Conservation (phyloP, 37 sponge, comb jelly and placozoan genomes). For the Tethya wilhelma region DNA sequence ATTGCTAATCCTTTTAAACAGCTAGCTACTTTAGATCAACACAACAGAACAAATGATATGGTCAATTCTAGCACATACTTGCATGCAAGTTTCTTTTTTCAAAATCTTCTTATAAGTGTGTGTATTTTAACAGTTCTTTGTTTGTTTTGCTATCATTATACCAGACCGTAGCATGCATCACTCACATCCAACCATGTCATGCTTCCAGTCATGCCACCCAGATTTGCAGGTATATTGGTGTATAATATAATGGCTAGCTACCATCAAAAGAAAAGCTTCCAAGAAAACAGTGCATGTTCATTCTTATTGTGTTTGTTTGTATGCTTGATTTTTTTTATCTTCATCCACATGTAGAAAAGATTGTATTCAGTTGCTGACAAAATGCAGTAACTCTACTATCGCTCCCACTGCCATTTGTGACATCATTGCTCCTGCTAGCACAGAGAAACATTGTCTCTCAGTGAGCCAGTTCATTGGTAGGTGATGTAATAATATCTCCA, state of each 20-base stretch:
- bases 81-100: background rate
- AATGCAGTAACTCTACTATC: slow-evolving; percentile 33
- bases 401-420: slow-evolving; percentile 29
- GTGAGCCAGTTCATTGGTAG: slow-evolving; percentile 27
- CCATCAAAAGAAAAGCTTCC: too few relatives aligned
- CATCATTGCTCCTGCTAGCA: slow-evolving; percentile 40
- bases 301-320: background rate
- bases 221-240: slow-evolving; percentile 47
- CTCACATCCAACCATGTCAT: slow-evolving; percentile 49
- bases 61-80: too few relatives aligned
- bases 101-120: background rate
- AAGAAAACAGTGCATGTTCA: too few relatives aligned
- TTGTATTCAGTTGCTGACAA: slow-evolving; percentile 36
- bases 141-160: background rate
- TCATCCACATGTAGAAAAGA: slow-evolving; percentile 27
- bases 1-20: too few relatives aligned
- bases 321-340: background rate
- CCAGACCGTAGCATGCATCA: slow-evolving; percentile 53
- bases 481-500: too few relatives aligned
- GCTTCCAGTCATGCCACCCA: slow-evolving; percentile 48
- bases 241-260: too few relatives aligned
- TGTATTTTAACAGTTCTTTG: background rate
- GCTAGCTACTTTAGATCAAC: too few relatives aligned
- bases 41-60: too few relatives aligned
- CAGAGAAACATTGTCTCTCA: slow-evolving; percentile 26